Base-by-base conservation (phyloP, 2,113 vertebrate genomes). In the Labrus mixtus region DNA sequence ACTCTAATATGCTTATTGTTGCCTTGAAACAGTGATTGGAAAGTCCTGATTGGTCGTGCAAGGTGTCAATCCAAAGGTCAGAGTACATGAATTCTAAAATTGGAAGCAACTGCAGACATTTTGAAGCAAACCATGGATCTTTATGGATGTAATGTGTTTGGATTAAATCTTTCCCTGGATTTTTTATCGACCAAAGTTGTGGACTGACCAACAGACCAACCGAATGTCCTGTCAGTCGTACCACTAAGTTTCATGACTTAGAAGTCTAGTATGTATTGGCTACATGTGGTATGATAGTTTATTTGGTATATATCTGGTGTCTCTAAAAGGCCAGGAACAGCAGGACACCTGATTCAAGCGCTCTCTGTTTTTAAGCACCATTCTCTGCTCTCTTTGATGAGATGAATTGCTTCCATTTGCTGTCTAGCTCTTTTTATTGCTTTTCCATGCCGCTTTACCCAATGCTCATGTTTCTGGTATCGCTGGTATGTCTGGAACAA, bases 351-450 rank as follows among this genome's bases (percentile, higher is more conserved):
- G 7, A 65, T 66, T 66, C 19, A 11, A 65, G 74, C 46, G 4
- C 56, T 46, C 46, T 61, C 23, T 56, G 70, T 58, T 54, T n/a
- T 69, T 22, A 16, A 63, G 41, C 45, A 29, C 74, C 17, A 6
- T 16, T 46, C 45, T 48, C 50, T 59, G 39, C 45, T 81, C 53
- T 8, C 79, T 75, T 68, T 82, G 78, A 79, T 84, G 53, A 57
- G 67, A 83, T 8, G 22, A 81, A 83, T 79, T 70, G 51, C 48
- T 87, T 84, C 73, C 83, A 87, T 73, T 86, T 73, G 73, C 53
- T 63, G 82, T 64, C 56, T 75, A 10, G 7, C 16, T 57, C 36
- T 78, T 70, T 71, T 33, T 53, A 57, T 60, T 76, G 48, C 39
- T 76, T 86, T 78, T 72, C 53, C 65, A 78, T 19, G 53, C 67